Conservation (phyloP, 2,888 invertebrate species). For the Slavum lentiscoides region DNA sequence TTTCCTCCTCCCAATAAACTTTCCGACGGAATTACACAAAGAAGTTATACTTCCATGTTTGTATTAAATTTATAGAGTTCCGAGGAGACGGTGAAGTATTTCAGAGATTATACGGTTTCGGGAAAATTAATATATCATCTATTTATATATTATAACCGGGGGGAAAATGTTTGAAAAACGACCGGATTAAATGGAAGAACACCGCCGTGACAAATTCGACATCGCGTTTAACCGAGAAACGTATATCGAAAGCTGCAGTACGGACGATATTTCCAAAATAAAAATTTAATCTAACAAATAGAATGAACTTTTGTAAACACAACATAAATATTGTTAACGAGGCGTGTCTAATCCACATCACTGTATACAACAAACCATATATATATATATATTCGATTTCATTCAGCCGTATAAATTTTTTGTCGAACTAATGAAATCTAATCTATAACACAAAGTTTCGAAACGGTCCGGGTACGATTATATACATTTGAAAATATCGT, state of each 20-base stretch:
- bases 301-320: too few species aligned
- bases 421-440: too few species aligned
- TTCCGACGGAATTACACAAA: neutral
- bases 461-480: too few species aligned
- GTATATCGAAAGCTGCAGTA: constrained; percentile 1
- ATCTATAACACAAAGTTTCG: too few species aligned
- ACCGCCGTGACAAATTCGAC: neutral
- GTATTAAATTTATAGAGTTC: neutral
- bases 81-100: neutral
- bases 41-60: neutral
- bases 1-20: neutral
- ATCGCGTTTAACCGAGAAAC: neutral
- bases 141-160: neutral
- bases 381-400: neutral
- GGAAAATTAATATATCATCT: neutral
- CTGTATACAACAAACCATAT: neutral
- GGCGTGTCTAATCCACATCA: neutral
- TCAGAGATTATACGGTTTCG: neutral
- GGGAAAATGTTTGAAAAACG: neutral
- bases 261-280: neutral
- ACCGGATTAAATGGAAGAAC: constrained; percentile 4
- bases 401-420: too few species aligned
- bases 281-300: constrained; percentile 1
- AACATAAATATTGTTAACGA: neutral
- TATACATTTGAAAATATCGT: too few species aligned